A percentile compares a stretch with the other conserved stretches of the same genome.
Evolutionary conservation across 2,113 vertebrate genomes (phyloP).

Genomic region (Pterocles burchelli): DNA sequence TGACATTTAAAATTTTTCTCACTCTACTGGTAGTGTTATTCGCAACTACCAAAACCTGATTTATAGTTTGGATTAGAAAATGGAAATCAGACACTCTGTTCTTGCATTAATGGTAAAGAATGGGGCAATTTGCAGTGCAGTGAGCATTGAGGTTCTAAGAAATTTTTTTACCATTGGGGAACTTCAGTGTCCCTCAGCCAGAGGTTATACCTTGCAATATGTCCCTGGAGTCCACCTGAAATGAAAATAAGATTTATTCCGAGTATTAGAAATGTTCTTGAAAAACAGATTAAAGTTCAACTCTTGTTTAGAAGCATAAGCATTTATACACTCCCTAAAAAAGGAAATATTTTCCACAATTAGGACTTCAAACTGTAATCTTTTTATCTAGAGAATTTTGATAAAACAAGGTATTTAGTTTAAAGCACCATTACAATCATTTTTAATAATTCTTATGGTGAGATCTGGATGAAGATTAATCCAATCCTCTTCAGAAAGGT

Average conservation of each 20-base stretch:
- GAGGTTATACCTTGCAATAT: background rate
- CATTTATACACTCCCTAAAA: background rate
- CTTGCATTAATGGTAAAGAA: background rate
- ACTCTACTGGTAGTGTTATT: background rate
- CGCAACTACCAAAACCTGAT: background rate
- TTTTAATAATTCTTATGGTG: background rate
- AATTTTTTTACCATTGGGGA: background rate
- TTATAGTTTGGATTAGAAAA: background rate
- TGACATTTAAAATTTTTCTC: background rate
- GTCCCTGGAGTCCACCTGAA: background rate
- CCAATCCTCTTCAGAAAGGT: background rate
- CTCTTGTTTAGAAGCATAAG: background rate
- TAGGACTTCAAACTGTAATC: background rate
- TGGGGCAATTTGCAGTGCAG: background rate
- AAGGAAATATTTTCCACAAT: background rate
- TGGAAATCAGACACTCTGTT: background rate
- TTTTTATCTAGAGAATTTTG: background rate
- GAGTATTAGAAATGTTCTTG: background rate
- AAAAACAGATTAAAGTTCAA: background rate
- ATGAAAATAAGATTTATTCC: background rate
- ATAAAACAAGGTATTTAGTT: background rate
- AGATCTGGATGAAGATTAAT: background rate
- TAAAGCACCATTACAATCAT: background rate
- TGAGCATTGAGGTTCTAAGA: background rate
- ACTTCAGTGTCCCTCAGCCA: background rate